Conservation (phyloP, 2,113 vertebrate genomes). For the Numida meleagris region DNA sequence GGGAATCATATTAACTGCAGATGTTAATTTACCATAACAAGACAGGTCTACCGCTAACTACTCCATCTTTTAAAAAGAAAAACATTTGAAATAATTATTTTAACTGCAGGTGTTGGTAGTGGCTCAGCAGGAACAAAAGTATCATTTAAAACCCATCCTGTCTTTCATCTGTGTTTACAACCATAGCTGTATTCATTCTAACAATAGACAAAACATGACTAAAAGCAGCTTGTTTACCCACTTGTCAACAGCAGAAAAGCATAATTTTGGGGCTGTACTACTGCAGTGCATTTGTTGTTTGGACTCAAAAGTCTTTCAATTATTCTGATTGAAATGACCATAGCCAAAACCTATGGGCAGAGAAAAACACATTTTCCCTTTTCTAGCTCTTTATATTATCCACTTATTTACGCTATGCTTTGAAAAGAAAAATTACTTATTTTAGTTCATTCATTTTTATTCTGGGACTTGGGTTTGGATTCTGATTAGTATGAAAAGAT, state of each 20-base stretch:
- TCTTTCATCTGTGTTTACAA: constrained; percentile 52
- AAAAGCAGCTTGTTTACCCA: constrained; percentile 19
- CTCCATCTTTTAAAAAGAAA: constrained; percentile 65
- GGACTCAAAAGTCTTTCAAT: not conserved
- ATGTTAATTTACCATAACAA: constrained; percentile 70
- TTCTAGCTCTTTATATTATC: not conserved
- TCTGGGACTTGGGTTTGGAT: not conserved
- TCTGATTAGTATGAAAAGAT: not conserved
- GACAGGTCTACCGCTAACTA: constrained; percentile 58
- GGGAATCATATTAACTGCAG: constrained; percentile 64
- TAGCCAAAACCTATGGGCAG: not conserved
- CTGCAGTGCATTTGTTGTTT: not conserved
- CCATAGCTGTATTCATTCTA: constrained; percentile 33
- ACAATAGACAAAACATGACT: constrained; percentile 13
- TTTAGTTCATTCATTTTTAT: not conserved
- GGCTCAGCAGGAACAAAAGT: constrained; percentile 66
- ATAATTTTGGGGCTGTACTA: not conserved
- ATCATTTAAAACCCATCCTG: constrained; percentile 51
- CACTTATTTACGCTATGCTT: not conserved
- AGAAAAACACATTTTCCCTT: not conserved
- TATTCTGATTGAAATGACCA: not conserved
- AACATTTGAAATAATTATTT: constrained; percentile 73
- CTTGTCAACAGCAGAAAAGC: not conserved
- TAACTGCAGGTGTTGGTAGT: constrained; percentile 66
- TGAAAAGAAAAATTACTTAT: not conserved